Evolutionary conservation across 2,888 invertebrate genomes (phyloP).

Genomic region (Dryocosmus kuriphilus): DNA sequence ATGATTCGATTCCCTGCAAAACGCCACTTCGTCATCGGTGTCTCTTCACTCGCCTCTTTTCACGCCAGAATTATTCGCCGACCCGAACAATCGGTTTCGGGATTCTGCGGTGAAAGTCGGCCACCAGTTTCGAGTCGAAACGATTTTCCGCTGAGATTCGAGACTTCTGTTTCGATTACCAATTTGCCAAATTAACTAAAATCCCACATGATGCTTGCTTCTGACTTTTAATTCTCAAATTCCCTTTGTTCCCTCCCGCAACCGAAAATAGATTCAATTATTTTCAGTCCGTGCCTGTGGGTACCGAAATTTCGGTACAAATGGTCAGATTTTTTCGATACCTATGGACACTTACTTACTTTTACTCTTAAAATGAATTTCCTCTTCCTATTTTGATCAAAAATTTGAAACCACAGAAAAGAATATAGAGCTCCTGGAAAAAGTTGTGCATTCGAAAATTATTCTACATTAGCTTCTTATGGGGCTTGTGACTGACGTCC

Average conservation of each 20-base stretch:
- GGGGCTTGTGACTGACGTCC: neutral
- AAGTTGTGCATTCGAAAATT: neutral
- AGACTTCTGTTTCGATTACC: neutral
- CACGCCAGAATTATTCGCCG: neutral
- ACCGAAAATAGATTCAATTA: no score
- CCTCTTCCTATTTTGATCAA: no score
- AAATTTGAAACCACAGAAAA: no score
- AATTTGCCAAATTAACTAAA: neutral
- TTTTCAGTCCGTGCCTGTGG: no score
- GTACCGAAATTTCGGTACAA: no score
- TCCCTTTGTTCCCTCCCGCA: neutral
- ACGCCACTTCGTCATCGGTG: neutral
- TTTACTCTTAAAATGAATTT: no score
- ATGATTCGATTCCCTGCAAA: conserved; percentile 11
- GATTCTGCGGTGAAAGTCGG: neutral
- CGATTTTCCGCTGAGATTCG: neutral
- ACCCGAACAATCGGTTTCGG: neutral
- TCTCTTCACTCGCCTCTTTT: neutral
- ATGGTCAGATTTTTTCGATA: no score
- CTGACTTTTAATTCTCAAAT: neutral
- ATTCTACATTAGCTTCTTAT: neutral
- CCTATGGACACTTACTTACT: no score
- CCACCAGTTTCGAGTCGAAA: neutral
- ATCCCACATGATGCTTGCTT: neutral
- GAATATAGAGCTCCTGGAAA: no score